Base-by-base conservation (phyloP, 2,113 vertebrate genomes). In the Naja naja region DNA sequence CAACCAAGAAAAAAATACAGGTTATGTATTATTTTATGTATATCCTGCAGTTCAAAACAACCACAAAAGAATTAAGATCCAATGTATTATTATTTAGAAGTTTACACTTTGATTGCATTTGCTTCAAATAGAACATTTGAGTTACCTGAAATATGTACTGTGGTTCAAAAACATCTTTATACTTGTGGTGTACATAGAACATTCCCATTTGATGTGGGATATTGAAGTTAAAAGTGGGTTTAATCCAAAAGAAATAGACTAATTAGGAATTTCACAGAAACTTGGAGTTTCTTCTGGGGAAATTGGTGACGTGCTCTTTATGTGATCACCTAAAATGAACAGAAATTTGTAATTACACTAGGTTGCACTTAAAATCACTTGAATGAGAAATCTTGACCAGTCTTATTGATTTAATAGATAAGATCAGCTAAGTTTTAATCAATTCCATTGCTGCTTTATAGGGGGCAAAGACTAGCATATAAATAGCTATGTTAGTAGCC, bases 191-290 rank as follows among this genome's bases (percentile, higher is more conserved):
- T 53, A 85, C 64, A 18, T 7, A n/a, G 56, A 81, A 94, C 58
- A 92, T 47, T 93, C 27, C 95, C 94, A 88, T 95, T 10, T 93
- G 55, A 6, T 88, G 53, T 34, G 25, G 81, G 18, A 81, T 85
- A 69, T 93, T 94, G 93, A 94, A 94, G 93, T 94, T 95, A 47
- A 95, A 92, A 27, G 14, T 30, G n/a, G 58, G 18, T 18, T 74
- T 91, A 96, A 91, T 93, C 96, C 10, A 94, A 96, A 96, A 97
- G 93, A 96, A 92, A 81, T 96, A 94, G 89, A 60, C 93, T 92
- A 94, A 86, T 81, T 89, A 93, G 60, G 89, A 92, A 86, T 89
- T 0, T 0, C 56, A 9, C 16, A 23, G 23, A 74, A 88, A 52
- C 6, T 30, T 69, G 5, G 6, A 87, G 58, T 74, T 14, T 2